A percentile compares a stretch with the other conserved stretches of the same genome.
Evolutionary conservation across 2,113 vertebrate genomes (phyloP).

Genomic region (Ictalurus punctatus): DNA sequence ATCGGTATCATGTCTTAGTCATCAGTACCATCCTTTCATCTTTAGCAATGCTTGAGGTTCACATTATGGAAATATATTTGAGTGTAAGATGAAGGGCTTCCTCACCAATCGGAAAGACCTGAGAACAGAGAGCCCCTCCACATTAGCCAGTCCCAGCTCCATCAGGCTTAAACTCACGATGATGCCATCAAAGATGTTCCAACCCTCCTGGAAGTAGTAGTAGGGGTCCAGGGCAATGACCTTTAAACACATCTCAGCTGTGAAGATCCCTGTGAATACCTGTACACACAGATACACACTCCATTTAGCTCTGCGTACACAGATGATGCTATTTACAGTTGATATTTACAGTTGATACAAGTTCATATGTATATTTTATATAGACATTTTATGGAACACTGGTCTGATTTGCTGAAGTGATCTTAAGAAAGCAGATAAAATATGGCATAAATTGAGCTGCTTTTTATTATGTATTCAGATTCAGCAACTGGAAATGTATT

Average conservation of each 20-base stretch:
- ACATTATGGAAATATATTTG: not conserved
- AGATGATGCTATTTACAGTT: not conserved
- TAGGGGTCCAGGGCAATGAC: slow-evolving; percentile 95
- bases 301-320: not conserved
- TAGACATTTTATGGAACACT: not conserved
- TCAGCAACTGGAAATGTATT: not conserved
- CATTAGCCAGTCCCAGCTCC: slow-evolving; percentile 92
- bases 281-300: slow-evolving; percentile 55
- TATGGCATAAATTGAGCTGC: not conserved
- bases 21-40: not conserved
- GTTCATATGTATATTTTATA: no score
- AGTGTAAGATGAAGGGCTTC: slow-evolving; percentile 23
- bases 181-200: slow-evolving; percentile 98
- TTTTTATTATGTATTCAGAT: not conserved
- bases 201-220: slow-evolving; percentile 97
- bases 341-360: no score
- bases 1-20: not conserved
- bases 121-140: slow-evolving; percentile 93
- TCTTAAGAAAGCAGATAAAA: not conserved
- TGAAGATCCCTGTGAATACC: slow-evolving; percentile 99
- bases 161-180: slow-evolving; percentile 97
- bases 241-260: slow-evolving; percentile 98
- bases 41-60: not conserved
- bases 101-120: slow-evolving; percentile 96
- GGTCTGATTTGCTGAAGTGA: not conserved